phyloP scores from a whole-genome alignment of 2,113 vertebrate genomes.

The Eonycteris spelaea region DNA sequence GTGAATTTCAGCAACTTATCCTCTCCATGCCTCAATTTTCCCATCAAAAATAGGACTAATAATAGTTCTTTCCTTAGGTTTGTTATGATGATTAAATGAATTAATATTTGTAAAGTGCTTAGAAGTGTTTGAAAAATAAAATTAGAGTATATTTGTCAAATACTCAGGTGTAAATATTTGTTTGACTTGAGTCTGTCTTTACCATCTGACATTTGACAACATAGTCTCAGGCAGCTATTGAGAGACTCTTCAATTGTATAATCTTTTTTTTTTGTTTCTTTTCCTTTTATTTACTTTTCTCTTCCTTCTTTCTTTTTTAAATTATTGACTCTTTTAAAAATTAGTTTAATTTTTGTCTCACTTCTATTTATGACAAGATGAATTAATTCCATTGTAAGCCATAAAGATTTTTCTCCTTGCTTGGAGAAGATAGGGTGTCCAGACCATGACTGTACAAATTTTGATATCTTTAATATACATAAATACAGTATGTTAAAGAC shows the following conservation, averaged over 20 bases:
- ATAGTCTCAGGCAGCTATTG: background rate
- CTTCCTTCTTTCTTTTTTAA: background rate
- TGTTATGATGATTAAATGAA: background rate
- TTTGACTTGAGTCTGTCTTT: background rate
- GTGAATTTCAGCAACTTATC: background rate
- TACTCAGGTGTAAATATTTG: background rate
- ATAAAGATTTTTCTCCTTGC: background rate
- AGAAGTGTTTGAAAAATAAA: background rate
- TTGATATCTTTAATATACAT: background rate
- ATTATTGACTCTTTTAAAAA: background rate
- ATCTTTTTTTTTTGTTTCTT: background rate
- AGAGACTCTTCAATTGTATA: background rate
- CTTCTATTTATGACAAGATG: background rate
- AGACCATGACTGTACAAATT: background rate
- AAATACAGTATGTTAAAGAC: background rate
- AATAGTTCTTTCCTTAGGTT: background rate
- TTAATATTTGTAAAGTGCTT: background rate
- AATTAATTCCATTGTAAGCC: background rate
- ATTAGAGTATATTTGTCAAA: background rate
- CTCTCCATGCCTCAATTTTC: background rate
- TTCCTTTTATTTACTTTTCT: background rate
- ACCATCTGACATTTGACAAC: background rate
- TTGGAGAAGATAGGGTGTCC: background rate
- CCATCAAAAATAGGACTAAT: background rate
- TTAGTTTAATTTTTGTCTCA: background rate